Evolutionary conservation across 2,797 vertebrate genomes (phyloP), one percentile per base, ranked within the genome.

Genomic region (Anabas testudineus): DNA sequence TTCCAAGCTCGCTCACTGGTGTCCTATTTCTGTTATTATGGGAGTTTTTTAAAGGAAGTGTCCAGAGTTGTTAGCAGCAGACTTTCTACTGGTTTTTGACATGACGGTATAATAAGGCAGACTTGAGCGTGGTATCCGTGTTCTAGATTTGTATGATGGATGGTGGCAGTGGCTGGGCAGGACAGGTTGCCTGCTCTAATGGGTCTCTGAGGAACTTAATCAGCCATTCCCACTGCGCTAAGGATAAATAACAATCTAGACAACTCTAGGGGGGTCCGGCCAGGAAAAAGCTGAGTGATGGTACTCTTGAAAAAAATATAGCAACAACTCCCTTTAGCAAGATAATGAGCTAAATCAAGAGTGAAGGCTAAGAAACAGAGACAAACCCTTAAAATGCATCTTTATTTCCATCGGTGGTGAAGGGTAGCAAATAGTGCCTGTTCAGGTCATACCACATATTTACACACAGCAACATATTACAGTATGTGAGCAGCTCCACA

Each of bases 91-190:
- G 71, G 18, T 67, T 90, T 86, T 71, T 86, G 86, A 92, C 88
- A 87, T 67, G 32, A 63, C 71, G 75, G 80, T 77, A 52, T 80
- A 86, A 86, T 83, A 85, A 87, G 88, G 76, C 63, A 74, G 83
- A 78, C 82, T 62, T 54, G 77, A 81, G 54, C 30, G 32, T 61
- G 78, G 74, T 78, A 74, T 72, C 68, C 65, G 19, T 60, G 85
- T 71, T 88, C 87, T 73, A 87, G 74, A 90, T 95, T 91, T 92
- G 86, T 86, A 90, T 94, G 93, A 95, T 92, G 91, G 91, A 94
- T 95, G 91, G 87, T 70, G 67, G 83, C 72, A 15, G 73, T 66
- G 81, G 77, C 74, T 85, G 86, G 85, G 58, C 13, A 75, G 78
- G 92, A 93, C 90, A 90, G 86, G 85, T 87, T 87, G 83, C 82